Evolutionary conservation across 2,113 vertebrate species (phyloP).

Genomic region (Psittacula cyanocephala): DNA sequence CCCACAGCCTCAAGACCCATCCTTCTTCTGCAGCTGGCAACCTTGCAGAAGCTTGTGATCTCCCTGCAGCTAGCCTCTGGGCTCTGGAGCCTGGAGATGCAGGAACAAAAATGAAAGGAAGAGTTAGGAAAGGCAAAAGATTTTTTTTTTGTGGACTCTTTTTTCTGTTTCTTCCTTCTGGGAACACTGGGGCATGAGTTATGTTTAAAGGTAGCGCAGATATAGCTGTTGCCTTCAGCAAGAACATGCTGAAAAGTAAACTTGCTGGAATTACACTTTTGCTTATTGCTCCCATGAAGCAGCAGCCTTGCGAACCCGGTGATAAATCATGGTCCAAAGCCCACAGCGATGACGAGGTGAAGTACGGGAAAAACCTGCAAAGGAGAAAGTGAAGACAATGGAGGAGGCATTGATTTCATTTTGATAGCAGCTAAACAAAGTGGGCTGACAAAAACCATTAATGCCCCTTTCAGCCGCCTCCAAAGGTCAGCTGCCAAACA

Average conservation of each 20-base stretch:
- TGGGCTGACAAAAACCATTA: conserved; percentile 53
- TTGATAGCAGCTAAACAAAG: conserved; percentile 67
- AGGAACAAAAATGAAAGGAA: background rate
- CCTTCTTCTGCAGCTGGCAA: background rate
- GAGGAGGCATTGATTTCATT: conserved; percentile 67
- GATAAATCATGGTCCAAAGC: conserved; percentile 45
- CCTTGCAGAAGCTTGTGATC: background rate
- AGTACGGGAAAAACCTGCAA: background rate
- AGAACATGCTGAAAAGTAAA: background rate
- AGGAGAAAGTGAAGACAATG: conserved; percentile 22
- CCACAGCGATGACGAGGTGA: background rate
- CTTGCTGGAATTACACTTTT: conserved; percentile 49
- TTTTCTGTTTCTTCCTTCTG: background rate
- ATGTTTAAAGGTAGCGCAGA: background rate
- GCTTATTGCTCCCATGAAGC: conserved; percentile 28
- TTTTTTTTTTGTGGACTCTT: background rate
- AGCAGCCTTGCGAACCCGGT: background rate
- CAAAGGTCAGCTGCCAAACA: conserved; percentile 60
- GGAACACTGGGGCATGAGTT: background rate
- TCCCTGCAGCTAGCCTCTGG: fast-evolving
- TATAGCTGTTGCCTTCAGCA: conserved; percentile 28
- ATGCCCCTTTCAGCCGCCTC: conserved; percentile 52
- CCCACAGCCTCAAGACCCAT: fast-evolving
- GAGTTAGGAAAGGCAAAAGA: background rate
- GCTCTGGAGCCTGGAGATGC: background rate